Evolutionary conservation across 2,888 invertebrate genomes (phyloP), one percentile per base, ranked within the genome.

Genomic region (Agonopterix arenella): DNA sequence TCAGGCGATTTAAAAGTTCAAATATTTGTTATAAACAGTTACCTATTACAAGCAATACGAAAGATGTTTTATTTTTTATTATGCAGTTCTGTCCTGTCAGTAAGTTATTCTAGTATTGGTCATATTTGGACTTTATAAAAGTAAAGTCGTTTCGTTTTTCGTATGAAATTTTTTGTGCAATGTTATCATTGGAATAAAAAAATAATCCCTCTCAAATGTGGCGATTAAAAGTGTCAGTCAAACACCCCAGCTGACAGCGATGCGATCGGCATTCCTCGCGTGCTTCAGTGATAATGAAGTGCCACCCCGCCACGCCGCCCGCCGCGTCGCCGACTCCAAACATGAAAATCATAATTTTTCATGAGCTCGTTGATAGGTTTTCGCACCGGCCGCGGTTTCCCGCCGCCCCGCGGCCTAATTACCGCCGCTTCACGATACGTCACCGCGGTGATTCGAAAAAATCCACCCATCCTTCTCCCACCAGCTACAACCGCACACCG

Each of bases 301-400:
- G 77, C 78, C 79, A 75, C 79, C 80, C 79, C 64, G 66, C 66
- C 28, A 69, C 64, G 58, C 52, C 54, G 52, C 51, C 57, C 51
- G 52, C 47, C 66, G 61, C 60, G n/a, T 59, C 66, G 66, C 68
- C 69, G 67, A 68, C 70, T 73, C 70, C 77, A 76, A 82, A 82
- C 76, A 80, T 80, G 82, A 80, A 83, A 83, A 82, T 86, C 80
- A 88, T 88, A 88, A 85, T 88, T 85, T 86, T 89, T 88, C 84
- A 88, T 85, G 84, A 85, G 86, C 81, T 77, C 84, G 86, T 85
- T 85, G 86, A 88, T 89, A 88, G 88, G 89, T 88, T 88, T 88
- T 82, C 80, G 80, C 85, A 67, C 78, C 72, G 76, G 78, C 76
- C 86, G 88, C 83, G 88, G 88, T 88, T 85, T 84, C 79, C 86